These are phyloP conservation scores for Homalodisca vitripennis DNA, from an alignment of 1,140 invertebrate genomes.

Conservation along the genomic window DNA sequence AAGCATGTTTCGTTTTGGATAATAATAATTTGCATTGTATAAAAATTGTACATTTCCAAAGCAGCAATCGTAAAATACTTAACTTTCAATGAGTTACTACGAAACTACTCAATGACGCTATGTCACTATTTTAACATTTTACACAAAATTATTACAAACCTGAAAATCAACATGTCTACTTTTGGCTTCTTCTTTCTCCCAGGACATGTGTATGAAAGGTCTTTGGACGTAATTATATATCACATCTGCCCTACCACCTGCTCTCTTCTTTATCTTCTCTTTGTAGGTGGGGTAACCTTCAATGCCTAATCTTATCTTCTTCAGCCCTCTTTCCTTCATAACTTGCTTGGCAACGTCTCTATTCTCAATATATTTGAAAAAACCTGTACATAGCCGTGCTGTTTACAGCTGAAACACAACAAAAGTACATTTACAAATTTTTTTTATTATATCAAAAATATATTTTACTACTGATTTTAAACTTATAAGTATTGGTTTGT, in stretches of 20 bases:
- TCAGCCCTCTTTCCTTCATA: conserved; percentile 96
- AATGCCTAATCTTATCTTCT: conserved; percentile 98
- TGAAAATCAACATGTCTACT: conserved; percentile 98
- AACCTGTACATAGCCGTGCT: conserved; percentile 94
- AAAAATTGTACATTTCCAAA: too few relatives aligned
- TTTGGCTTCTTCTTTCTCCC: conserved; percentile 99
- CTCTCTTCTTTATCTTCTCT: conserved; percentile 91
- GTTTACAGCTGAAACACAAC: conserved; percentile 65
- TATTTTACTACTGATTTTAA: too few relatives aligned
- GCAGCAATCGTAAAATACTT: too few relatives aligned
- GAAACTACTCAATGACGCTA: too few relatives aligned
- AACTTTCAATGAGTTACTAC: too few relatives aligned
- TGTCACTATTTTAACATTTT: too few relatives aligned
- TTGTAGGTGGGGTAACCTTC: conserved; percentile 99
- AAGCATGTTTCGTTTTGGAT: too few relatives aligned
- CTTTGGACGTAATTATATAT: conserved; percentile 99
- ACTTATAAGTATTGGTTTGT: too few relatives aligned
- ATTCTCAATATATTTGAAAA: conserved; percentile 99
- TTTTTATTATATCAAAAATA: too few relatives aligned
- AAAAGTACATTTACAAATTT: too few relatives aligned
- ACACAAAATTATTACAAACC: conserved; percentile 46
- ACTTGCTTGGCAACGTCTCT: conserved; percentile 98
- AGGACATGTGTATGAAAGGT: conserved; percentile 99
- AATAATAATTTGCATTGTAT: too few relatives aligned
- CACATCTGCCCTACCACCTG: conserved; percentile 90